Conservation (phyloP, 1,140 invertebrate genomes). For the Microplitis mediator region DNA sequence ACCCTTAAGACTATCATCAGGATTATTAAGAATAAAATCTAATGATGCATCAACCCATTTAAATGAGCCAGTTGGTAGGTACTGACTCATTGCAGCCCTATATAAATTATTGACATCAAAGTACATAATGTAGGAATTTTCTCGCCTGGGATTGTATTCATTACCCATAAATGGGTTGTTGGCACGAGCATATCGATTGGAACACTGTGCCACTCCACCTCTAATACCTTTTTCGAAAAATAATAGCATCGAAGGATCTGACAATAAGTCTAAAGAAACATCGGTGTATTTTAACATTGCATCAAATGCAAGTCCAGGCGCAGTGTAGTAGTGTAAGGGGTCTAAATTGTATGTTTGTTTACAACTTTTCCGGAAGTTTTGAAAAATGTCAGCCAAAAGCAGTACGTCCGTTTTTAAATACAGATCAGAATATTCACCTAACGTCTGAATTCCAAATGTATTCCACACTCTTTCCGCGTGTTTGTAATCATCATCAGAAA, state of each 20-base stretch:
- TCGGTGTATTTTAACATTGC: constrained; percentile 50
- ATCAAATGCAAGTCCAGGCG: constrained; percentile 16
- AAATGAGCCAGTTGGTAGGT: constrained; percentile 48
- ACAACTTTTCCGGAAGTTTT: constrained; percentile 53
- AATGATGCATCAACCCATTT: constrained; percentile 32
- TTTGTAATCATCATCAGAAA: constrained; percentile 2
- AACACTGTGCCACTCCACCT: constrained; percentile 49
- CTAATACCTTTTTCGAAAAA: constrained; percentile 53
- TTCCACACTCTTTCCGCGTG: constrained; percentile 4
- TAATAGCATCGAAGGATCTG: constrained; percentile 53
- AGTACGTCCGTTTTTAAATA: constrained; percentile 15
- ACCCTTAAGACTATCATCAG: constrained; percentile 51
- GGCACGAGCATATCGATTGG: constrained; percentile 51
- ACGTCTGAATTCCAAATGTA: background rate
- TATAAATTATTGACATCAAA: constrained; percentile 56
- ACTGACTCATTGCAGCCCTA: constrained; percentile 56
- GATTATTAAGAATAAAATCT: constrained; percentile 40
- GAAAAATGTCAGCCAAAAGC: constrained; percentile 27
- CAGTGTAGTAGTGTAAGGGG: constrained; percentile 41
- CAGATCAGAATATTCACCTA: constrained; percentile 13
- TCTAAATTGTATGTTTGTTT: constrained; percentile 43
- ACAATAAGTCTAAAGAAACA: constrained; percentile 57
- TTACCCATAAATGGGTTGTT: constrained; percentile 58
- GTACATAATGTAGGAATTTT: constrained; percentile 47
- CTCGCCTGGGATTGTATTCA: constrained; percentile 52